Conservation (phyloP, 2,113 vertebrate species). For the Spermophilus dauricus region DNA sequence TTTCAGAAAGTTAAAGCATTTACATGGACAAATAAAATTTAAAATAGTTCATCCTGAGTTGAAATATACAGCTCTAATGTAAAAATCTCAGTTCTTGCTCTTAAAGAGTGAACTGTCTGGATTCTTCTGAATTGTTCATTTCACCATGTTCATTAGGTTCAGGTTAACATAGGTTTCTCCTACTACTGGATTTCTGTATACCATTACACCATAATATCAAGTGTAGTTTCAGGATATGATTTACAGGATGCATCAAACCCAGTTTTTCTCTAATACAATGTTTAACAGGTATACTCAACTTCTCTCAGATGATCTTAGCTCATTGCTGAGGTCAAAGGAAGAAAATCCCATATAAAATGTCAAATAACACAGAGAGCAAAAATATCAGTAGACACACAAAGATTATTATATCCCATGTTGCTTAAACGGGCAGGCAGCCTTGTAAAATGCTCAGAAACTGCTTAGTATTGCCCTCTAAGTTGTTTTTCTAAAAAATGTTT, state of each 20-base stretch:
- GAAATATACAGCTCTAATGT: background rate
- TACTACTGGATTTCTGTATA: background rate
- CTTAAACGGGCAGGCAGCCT: background rate
- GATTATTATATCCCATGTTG: constrained; percentile 11
- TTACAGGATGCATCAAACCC: background rate
- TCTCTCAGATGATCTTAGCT: constrained; percentile 18
- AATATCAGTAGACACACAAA: background rate
- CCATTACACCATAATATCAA: background rate
- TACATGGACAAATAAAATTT: background rate
- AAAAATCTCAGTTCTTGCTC: background rate
- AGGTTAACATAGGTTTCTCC: background rate
- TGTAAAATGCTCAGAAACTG: background rate
- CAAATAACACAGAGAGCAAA: background rate
- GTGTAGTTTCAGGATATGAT: background rate
- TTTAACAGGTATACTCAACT: background rate
- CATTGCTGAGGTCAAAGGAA: background rate
- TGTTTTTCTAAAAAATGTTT: constrained; percentile 29
- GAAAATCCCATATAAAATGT: background rate
- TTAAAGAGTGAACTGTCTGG: background rate
- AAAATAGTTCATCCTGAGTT: background rate
- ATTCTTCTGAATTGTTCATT: background rate
- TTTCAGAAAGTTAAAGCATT: background rate
- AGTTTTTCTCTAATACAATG: background rate
- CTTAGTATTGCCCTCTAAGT: constrained; percentile 36
- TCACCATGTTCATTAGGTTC: background rate